phyloP scores from a whole-genome alignment of 1,140 invertebrate genomes.

The Muscidifurax raptorellus region DNA sequence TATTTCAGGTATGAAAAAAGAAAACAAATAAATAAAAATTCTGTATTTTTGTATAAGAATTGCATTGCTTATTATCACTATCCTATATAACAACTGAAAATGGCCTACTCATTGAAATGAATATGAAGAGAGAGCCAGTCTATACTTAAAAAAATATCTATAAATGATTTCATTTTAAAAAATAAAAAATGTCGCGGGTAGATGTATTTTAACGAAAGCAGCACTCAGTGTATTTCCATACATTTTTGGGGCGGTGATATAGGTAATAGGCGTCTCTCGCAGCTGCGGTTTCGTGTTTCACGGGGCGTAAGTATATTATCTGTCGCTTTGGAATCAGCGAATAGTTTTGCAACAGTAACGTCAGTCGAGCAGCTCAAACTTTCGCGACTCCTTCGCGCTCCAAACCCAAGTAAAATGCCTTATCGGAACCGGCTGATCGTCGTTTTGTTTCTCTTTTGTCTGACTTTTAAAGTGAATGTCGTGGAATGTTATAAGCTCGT shows the following conservation, averaged over 20 bases:
- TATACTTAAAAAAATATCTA: no score
- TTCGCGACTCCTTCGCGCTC: not conserved
- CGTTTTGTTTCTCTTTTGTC: not conserved
- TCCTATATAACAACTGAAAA: no score
- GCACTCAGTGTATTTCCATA: no score
- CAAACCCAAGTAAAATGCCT: not conserved
- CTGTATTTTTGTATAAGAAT: no score
- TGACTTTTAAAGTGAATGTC: not conserved
- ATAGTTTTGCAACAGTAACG: not conserved
- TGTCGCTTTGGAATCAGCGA: not conserved
- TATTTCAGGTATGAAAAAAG: no score
- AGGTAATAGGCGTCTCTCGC: slow-evolving; percentile 4
- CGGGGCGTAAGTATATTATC: slow-evolving; percentile 54
- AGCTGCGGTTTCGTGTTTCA: slow-evolving; percentile 52
- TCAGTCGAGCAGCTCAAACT: not conserved
- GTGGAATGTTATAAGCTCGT: not conserved
- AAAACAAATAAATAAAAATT: no score
- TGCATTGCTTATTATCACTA: no score
- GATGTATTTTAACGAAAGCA: no score
- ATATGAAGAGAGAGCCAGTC: no score
- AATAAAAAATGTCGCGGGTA: no score
- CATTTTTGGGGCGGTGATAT: slow-evolving; percentile 44
- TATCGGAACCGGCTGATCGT: not conserved
- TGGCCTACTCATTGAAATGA: no score
- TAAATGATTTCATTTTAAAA: no score